phyloP scores from a whole-genome alignment of 2,113 vertebrate genomes.

The Rhizomys pruinosus region DNA sequence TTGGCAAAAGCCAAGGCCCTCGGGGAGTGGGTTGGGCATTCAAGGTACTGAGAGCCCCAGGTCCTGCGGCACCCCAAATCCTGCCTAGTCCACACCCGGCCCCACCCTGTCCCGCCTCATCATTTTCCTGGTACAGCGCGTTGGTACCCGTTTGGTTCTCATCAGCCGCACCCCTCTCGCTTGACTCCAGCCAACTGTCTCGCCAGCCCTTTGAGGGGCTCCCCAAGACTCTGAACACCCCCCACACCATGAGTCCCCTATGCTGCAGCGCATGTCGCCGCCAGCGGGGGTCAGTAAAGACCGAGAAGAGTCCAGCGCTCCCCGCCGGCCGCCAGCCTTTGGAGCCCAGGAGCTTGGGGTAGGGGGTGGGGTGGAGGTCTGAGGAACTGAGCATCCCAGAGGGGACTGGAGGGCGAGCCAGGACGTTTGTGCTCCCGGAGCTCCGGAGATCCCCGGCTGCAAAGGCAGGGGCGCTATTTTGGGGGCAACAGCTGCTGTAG shows the following conservation, averaged over 20 bases:
- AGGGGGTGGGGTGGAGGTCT: conserved; percentile 44
- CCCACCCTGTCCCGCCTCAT: conserved; percentile 4
- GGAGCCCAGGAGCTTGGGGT: conserved; percentile 36
- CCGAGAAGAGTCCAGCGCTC: conserved; percentile 54
- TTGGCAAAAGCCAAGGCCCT: conserved; percentile 5
- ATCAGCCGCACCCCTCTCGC: neutral
- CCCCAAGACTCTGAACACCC: neutral
- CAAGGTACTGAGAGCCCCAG: neutral
- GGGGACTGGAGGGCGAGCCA: conserved; percentile 24
- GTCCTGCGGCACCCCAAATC: conserved; percentile 16
- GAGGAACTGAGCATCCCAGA: neutral
- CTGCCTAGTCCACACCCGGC: neutral
- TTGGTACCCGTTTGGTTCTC: neutral
- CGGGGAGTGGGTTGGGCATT: conserved; percentile 23
- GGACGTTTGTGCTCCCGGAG: conserved; percentile 30
- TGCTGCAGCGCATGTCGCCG: conserved; percentile 1
- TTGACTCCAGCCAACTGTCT: neutral
- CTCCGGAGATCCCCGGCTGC: conserved; percentile 71
- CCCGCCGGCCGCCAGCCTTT: neutral
- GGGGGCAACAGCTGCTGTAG: conserved; percentile 79
- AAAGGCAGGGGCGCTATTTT: conserved; percentile 75
- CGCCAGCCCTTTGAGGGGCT: neutral
- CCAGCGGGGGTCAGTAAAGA: conserved; percentile 73
- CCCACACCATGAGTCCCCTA: neutral
- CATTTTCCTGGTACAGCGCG: neutral